Base-by-base conservation (phyloP, 1,140 invertebrate genomes). In the Trichonephila clavata region DNA sequence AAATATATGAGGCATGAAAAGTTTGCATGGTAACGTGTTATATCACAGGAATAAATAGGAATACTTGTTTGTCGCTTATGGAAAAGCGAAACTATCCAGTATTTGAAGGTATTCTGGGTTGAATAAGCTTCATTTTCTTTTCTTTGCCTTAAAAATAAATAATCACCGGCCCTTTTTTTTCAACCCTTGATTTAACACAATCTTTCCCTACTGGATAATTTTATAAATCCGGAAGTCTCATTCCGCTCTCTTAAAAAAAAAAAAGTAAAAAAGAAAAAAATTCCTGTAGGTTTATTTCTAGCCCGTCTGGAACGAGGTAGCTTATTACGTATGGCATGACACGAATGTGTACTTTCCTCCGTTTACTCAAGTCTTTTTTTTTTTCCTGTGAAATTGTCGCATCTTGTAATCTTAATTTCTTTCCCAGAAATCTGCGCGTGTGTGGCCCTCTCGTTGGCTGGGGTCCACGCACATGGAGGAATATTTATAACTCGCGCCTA, bases 341-440 rank as follows among this genome's bases (percentile, higher is more conserved):
- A 77, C 71, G 39, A 77, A 77, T 77, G 71, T 39, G 71, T 27
- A 14, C 68, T 24, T 77, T 77, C 0, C 13, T 7, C 39, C 68
- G 27, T 16, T 24, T 32, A 77, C 71, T 16, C 14, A 39, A 32
- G 71, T 39, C 32, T 77, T 77, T 32, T 32, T 4, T 16, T 77
- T 14, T 39, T 20, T 39, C 27, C 27, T 20, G 18, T 27, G 27
- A 77, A 16, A 77, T 77, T 18, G 71, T 77, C 71, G 32, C 71
- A 77, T 77, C 71, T 77, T 77, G 71, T 77, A 77, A 77, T 77
- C 71, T 77, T 32, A 77, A 77, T 77, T 77, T 39, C 71, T 18
- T 77, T 77, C 71, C 27, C 71, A 39, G 71, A 77, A 77, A 77
- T 32, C 24, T 77, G 13, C 27, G 27, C 24, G 4, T 77, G 68